These are phyloP conservation scores for Antheraea mylitta DNA, from an alignment of 1,140 invertebrate species.

Conservation along the genomic window DNA sequence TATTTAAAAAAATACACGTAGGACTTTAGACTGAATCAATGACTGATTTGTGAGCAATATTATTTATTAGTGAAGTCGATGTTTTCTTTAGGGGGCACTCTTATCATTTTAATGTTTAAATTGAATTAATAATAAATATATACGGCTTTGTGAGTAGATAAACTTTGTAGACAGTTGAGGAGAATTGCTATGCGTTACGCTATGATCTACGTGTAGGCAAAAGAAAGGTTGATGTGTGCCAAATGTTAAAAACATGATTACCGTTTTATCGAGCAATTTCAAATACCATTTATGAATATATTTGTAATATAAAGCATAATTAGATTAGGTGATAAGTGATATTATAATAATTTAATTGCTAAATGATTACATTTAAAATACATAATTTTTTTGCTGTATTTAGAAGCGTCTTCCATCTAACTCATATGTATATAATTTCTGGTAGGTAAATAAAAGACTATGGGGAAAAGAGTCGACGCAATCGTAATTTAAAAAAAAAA, in stretches of 20 bases:
- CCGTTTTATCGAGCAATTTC: conserved; percentile 42
- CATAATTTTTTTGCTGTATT: conserved; percentile 75
- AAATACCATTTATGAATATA: conserved; percentile 61
- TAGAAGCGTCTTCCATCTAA: conserved; percentile 76
- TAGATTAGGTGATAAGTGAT: conserved; percentile 71
- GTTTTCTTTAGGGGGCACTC: conserved; percentile 20
- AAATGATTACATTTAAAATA: conserved; percentile 44
- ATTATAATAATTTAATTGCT: conserved; percentile 67
- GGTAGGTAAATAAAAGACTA: conserved; percentile 36
- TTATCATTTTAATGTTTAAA: conserved; percentile 5
- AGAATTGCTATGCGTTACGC: not conserved
- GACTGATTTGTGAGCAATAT: conserved; percentile 77
- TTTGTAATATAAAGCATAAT: conserved; percentile 53
- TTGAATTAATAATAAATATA: not conserved
- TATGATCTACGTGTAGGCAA: conserved; percentile 24
- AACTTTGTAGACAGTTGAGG: not conserved
- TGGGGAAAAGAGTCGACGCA: not conserved
- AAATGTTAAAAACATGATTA: conserved; percentile 54
- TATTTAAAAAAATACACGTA: conserved; percentile 31
- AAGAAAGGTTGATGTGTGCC: conserved; percentile 48
- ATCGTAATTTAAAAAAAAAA: not conserved
- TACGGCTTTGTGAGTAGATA: conserved; percentile 5
- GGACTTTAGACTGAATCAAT: conserved; percentile 66
- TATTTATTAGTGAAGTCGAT: conserved; percentile 66
- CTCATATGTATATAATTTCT: conserved; percentile 59